Conservation (phyloP, 2,113 vertebrate species). For the Epinephelus lanceolatus region DNA sequence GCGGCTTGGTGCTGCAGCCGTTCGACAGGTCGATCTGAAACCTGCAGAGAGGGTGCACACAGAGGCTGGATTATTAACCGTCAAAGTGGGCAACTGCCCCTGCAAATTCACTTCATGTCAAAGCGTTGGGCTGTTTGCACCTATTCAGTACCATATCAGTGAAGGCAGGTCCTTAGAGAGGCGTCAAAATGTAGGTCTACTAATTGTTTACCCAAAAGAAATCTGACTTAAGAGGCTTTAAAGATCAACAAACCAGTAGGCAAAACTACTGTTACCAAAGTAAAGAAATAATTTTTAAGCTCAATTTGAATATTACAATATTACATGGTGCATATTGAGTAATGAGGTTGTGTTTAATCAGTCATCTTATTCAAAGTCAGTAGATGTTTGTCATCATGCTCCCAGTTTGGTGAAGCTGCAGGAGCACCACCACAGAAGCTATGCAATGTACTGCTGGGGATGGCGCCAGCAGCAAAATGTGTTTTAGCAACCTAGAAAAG, state of each 20-base stretch:
- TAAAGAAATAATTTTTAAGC: neutral
- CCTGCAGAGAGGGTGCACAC: constrained; percentile 71
- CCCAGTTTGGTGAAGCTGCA: too few species aligned
- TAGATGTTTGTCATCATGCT: too few species aligned
- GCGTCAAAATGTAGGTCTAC: neutral
- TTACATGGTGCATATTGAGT: neutral
- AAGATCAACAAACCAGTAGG: too few species aligned
- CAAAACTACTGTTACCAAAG: neutral
- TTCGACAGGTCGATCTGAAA: constrained; percentile 96
- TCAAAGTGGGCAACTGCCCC: too few species aligned
- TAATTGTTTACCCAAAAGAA: too few species aligned
- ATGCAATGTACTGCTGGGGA: too few species aligned
- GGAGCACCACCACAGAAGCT: too few species aligned
- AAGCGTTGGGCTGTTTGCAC: neutral
- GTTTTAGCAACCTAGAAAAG: too few species aligned
- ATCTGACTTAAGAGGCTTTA: too few species aligned
- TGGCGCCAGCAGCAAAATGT: too few species aligned
- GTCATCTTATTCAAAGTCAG: neutral
- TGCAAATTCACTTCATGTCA: too few species aligned
- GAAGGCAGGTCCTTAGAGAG: neutral
- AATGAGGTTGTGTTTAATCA: neutral
- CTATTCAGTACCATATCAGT: neutral
- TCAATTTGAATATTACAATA: neutral
- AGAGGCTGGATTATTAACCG: neutral
- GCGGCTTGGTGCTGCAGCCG: constrained; percentile 91